phyloP scores from a whole-genome alignment of 2,797 vertebrate species.

The Rhincodon typus region DNA sequence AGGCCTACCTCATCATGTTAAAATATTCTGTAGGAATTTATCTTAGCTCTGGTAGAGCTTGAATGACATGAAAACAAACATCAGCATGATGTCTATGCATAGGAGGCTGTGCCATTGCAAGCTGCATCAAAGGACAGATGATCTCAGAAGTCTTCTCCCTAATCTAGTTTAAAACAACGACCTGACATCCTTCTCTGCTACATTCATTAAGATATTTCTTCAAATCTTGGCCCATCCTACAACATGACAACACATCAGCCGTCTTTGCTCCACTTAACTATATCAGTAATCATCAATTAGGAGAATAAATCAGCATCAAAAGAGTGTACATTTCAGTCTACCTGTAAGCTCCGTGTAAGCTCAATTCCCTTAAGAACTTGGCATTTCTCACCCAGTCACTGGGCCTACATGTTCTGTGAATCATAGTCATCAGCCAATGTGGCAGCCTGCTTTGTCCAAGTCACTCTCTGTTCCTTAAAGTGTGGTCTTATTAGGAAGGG shows the following conservation, averaged over 20 bases:
- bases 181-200: not conserved
- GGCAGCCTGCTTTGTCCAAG: too few species aligned
- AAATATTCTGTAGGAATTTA: not conserved
- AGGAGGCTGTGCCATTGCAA: not conserved
- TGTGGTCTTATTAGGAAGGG: too few species aligned
- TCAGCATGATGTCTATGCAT: not conserved
- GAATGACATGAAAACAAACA: not conserved
- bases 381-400: too few species aligned
- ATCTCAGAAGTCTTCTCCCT: not conserved
- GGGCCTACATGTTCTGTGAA: too few species aligned
- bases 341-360: not conserved
- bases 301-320: not conserved
- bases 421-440: too few species aligned
- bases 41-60: not conserved
- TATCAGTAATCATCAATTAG: not conserved
- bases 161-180: not conserved
- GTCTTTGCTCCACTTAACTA: not conserved
- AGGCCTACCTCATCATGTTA: too few species aligned
- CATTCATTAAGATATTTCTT: not conserved
- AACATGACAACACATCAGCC: not conserved
- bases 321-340: not conserved
- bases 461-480: too few species aligned
- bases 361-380: too few species aligned
- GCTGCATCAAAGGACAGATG: not conserved
- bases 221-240: not conserved